Percentiles rank a stretch among this genome's conserved stretches.
Evolutionary conservation across 2,797 vertebrate genomes (phyloP).

Genomic region (Taeniopygia guttata): DNA sequence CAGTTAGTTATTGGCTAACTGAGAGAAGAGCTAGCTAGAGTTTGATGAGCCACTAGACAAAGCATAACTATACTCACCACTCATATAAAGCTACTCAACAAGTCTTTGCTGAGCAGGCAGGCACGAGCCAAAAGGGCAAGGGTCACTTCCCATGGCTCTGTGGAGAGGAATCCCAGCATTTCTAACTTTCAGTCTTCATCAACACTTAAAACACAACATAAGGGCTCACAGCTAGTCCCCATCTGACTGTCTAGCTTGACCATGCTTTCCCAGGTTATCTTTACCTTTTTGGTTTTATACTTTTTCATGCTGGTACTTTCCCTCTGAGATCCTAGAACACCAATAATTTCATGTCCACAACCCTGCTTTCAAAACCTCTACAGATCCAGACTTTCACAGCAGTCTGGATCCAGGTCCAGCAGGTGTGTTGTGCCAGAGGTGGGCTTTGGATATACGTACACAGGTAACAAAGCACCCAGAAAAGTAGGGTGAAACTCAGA

Average conservation of each 20-base stretch:
- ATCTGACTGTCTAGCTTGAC: neutral
- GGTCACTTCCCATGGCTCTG: neutral
- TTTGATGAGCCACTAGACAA: neutral
- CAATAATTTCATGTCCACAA: neutral
- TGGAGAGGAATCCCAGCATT: neutral
- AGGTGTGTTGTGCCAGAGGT: rapidly evolving
- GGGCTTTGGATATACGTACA: neutral
- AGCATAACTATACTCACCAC: neutral
- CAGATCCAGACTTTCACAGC: neutral
- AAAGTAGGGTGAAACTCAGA: neutral
- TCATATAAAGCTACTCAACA: neutral
- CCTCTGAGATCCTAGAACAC: neutral
- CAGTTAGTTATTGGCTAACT: neutral
- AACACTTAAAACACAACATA: neutral
- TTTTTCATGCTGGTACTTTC: neutral
- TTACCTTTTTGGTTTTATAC: neutral
- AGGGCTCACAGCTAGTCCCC: neutral
- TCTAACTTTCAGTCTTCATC: neutral
- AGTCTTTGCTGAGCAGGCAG: neutral
- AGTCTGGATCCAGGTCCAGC: neutral
- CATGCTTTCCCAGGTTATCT: neutral
- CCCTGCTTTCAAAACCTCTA: neutral
- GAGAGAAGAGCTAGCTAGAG: neutral
- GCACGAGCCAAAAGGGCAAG: neutral
- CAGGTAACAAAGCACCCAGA: neutral